Conservation (phyloP, 2,888 invertebrate species). For the Adineta ricciae region DNA sequence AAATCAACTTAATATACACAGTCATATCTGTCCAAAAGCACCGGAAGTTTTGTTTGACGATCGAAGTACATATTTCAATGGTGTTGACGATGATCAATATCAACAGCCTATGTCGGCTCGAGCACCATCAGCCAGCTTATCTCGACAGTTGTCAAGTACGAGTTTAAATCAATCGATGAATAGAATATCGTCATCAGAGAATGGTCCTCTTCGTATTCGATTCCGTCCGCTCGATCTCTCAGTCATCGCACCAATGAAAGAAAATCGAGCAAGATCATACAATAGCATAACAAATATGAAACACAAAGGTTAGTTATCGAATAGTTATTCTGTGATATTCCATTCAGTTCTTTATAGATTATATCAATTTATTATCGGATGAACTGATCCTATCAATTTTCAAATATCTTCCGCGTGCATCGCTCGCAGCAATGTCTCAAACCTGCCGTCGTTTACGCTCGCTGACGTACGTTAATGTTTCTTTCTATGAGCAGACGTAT, state of each 20-base stretch:
- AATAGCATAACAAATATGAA: not conserved
- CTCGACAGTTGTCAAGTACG: not conserved
- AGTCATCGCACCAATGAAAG: not conserved
- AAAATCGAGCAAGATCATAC: not conserved
- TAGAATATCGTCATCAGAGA: not conserved
- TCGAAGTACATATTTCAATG: not conserved
- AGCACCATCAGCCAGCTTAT: not conserved
- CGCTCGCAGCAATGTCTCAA: conserved; percentile 62
- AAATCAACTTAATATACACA: not conserved
- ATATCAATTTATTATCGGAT: conserved; percentile 67
- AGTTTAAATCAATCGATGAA: not conserved
- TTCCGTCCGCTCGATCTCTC: not conserved
- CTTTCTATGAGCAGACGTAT: not conserved
- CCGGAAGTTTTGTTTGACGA: not conserved
- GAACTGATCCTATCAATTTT: conserved; percentile 71
- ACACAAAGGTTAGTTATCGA: not conserved
- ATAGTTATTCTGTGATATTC: not conserved
- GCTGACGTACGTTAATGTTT: conserved; percentile 54
- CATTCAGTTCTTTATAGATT: conserved; percentile 51
- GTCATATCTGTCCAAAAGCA: not conserved
- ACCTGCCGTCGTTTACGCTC: conserved; percentile 68
- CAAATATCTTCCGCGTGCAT: conserved; percentile 68
- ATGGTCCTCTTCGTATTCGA: not conserved
- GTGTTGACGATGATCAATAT: not conserved
- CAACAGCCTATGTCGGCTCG: not conserved